These are phyloP conservation scores for Leptothorax acervorum DNA, from an alignment of 2,888 invertebrate genomes.

Conservation along the genomic window DNA sequence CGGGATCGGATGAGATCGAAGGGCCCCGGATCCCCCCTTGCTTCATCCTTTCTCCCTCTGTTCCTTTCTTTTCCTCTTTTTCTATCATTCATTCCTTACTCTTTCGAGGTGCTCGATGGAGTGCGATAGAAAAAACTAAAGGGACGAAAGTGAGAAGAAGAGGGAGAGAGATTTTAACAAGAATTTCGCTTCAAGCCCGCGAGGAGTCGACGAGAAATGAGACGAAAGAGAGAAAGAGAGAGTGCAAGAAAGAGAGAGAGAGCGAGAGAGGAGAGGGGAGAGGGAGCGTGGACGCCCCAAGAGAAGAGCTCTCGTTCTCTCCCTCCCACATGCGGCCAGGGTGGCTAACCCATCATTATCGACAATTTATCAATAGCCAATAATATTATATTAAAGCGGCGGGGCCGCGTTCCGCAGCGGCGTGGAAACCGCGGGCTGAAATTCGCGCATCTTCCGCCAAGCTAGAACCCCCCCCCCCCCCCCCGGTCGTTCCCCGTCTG, in stretches of 20 bases:
- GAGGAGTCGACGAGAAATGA: constrained; percentile 60
- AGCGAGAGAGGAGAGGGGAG: constrained; percentile 11
- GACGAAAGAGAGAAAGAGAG: constrained; percentile 18
- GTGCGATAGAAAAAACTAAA: constrained; percentile 59
- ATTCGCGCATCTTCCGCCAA: constrained; percentile 66
- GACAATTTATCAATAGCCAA: constrained; percentile 86
- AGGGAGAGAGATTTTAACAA: constrained; percentile 71
- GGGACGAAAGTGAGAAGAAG: constrained; percentile 38
- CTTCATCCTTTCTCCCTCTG: constrained; percentile 15
- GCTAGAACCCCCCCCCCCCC: constrained; percentile 23
- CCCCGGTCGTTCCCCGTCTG: background rate
- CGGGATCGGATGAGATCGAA: constrained; percentile 54
- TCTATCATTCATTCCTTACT: constrained; percentile 16
- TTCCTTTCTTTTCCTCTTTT: background rate
- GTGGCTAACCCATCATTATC: constrained; percentile 85
- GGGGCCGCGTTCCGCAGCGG: constrained; percentile 71
- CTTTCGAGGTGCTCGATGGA: constrained; percentile 43
- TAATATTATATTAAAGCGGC: constrained; percentile 85
- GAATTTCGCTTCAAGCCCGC: constrained; percentile 73
- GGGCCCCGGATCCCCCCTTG: constrained; percentile 27
- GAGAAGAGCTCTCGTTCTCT: constrained; percentile 70
- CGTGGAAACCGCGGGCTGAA: constrained; percentile 76
- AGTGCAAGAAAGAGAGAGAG: constrained; percentile 19
- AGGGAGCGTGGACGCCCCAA: constrained; percentile 57
- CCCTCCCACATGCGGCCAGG: constrained; percentile 77